A percentile compares a stretch with the other conserved stretches of the same genome.
phyloP scores from a whole-genome alignment of 2,113 vertebrate species.

The Bubo blakistoni region DNA sequence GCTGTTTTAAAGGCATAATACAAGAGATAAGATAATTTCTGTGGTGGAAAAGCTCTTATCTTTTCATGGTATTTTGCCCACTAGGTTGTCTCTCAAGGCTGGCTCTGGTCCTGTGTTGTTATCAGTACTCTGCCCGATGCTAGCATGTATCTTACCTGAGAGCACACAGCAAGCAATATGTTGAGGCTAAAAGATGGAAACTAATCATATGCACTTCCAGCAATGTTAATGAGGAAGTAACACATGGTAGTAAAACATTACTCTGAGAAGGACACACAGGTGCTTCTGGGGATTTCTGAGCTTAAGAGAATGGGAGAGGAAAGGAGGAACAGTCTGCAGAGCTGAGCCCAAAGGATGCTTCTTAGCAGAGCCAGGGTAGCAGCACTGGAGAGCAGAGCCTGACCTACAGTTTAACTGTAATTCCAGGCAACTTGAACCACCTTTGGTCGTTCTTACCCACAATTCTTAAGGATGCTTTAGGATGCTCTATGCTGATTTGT shows the following conservation, averaged over 20 bases:
- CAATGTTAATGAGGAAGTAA: not conserved
- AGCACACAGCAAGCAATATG: not conserved
- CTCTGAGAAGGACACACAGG: not conserved
- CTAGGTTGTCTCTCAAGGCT: not conserved
- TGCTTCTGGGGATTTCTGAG: not conserved
- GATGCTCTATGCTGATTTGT: not conserved
- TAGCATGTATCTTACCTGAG: not conserved
- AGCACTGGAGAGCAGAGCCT: not conserved
- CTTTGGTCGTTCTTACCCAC: not conserved
- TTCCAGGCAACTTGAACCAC: not conserved
- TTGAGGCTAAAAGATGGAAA: not conserved
- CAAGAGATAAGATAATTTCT: not conserved
- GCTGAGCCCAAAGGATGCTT: not conserved
- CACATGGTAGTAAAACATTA: not conserved
- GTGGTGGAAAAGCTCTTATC: not conserved
- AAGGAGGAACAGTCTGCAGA: not conserved
- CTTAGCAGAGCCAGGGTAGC: not conserved
- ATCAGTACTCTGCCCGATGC: not conserved
- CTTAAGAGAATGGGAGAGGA: not conserved
- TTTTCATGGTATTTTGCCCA: not conserved
- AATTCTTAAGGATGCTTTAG: not conserved
- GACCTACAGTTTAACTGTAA: not conserved
- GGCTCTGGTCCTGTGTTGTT: not conserved
- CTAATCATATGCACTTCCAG: not conserved
- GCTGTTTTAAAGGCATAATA: not conserved